phyloP scores from a whole-genome alignment of 2,888 invertebrate species.

The Melanotus villosus region DNA sequence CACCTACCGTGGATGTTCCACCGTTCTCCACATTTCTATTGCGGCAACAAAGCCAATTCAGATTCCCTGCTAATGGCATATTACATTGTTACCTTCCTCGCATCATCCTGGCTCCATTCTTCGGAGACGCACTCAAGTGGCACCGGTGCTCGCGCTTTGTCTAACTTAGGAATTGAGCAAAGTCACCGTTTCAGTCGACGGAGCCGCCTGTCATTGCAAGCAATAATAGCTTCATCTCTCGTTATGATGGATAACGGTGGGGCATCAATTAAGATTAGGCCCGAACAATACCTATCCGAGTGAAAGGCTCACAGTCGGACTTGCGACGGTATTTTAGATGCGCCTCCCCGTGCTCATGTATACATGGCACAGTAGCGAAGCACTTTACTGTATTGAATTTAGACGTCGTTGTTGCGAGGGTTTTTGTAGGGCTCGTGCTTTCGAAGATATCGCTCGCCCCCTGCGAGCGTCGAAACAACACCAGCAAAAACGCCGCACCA shows the following conservation, averaged over 20 bases:
- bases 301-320: conserved; percentile 55
- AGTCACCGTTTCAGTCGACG: conserved; percentile 46
- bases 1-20: conserved; percentile 46
- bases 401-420: conserved; percentile 60
- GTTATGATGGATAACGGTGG: conserved; percentile 68
- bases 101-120: conserved; percentile 58
- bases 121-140: conserved; percentile 60
- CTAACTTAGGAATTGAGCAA: conserved; percentile 43
- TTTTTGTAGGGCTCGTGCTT: conserved; percentile 61
- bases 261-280: conserved; percentile 69
- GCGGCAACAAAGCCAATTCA: conserved; percentile 69
- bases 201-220: conserved; percentile 62
- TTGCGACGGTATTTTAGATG: conserved; percentile 50
- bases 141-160: conserved; percentile 53
- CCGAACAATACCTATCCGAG: conserved; percentile 66
- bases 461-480: conserved; percentile 48
- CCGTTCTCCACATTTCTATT: conserved; percentile 45
- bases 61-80: conserved; percentile 70
- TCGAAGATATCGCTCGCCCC: conserved; percentile 58
- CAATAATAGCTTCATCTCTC: conserved; percentile 62
- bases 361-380: conserved; percentile 58
- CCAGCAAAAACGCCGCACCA: conserved; percentile 52
- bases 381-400: conserved; percentile 70
- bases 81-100: conserved; percentile 69
- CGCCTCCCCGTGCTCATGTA: conserved; percentile 53